Evolutionary conservation across 2,113 vertebrate genomes (phyloP).

Genomic region (Siphamia tubifer): DNA sequence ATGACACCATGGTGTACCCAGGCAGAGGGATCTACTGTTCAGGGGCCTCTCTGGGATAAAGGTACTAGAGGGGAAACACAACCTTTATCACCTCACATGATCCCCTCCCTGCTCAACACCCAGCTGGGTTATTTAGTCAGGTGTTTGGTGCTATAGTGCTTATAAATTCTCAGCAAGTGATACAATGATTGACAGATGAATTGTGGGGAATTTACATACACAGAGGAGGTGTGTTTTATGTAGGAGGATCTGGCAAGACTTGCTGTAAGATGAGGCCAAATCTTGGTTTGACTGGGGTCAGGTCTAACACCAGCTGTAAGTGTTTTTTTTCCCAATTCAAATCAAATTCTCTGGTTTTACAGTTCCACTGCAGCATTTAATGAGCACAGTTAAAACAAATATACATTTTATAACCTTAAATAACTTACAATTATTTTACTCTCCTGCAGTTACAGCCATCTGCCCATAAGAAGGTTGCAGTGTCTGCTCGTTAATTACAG

Average conservation of each 20-base stretch:
- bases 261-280: neutral
- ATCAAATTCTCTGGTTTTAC: neutral
- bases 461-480: conserved; percentile 15
- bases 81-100: conserved; percentile 54
- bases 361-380: conserved; percentile 2
- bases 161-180: conserved; percentile 40
- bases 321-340: conserved; percentile 25
- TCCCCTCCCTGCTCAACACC: conserved; percentile 47
- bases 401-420: conserved; percentile 1
- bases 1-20: conserved; percentile 26
- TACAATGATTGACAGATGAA: conserved; percentile 59
- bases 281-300: conserved; percentile 28
- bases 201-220: conserved; percentile 40
- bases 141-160: conserved; percentile 49
- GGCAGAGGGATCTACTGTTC: conserved; percentile 47
- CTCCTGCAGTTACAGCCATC: conserved; percentile 31
- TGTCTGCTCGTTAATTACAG: conserved; percentile 51
- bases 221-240: conserved; percentile 31
- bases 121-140: conserved; percentile 67
- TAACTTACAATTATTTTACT: conserved; percentile 15
- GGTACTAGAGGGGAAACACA: conserved; percentile 18
- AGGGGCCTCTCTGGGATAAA: conserved; percentile 38
- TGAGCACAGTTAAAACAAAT: conserved; percentile 17
- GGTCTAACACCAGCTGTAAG: neutral
- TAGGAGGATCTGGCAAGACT: conserved; percentile 42